Percentiles rank a stretch among this genome's conserved stretches.
Conservation (phyloP, 2,888 invertebrate genomes). For the Hanleya hanleyi region DNA sequence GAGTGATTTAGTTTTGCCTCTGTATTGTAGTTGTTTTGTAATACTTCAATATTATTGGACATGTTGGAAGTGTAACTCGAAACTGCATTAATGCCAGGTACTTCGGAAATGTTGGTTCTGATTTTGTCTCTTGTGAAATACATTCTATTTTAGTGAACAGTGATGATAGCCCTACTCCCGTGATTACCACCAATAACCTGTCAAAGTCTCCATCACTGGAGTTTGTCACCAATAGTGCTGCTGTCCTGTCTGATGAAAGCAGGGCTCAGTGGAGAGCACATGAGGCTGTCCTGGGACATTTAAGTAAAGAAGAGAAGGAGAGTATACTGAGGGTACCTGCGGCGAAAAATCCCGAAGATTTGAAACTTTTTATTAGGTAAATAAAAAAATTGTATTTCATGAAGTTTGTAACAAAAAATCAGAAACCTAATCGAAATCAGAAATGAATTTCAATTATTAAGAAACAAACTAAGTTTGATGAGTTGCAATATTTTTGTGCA, state of each 20-base stretch:
- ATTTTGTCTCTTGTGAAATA: too few relatives aligned
- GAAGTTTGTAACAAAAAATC: too few relatives aligned
- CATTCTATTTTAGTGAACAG: conserved; percentile 55
- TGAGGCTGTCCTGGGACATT: conserved; percentile 37
- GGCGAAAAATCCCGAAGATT: conserved; percentile 84
- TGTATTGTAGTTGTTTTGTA: too few relatives aligned
- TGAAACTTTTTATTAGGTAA: conserved; percentile 81
- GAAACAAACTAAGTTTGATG: too few relatives aligned
- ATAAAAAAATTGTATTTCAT: conserved; percentile 14
- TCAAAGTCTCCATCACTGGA: conserved; percentile 61
- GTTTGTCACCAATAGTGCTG: conserved; percentile 48
- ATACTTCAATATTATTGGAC: too few relatives aligned
- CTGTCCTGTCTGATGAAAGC: conserved; percentile 53
- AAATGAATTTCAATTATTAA: too few relatives aligned
- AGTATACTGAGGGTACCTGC: conserved; percentile 83
- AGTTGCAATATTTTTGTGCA: too few relatives aligned
- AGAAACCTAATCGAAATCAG: too few relatives aligned
- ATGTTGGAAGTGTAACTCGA: too few relatives aligned
- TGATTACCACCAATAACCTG: conserved; percentile 33
- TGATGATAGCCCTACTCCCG: conserved; percentile 61
- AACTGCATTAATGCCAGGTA: too few relatives aligned
- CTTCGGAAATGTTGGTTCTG: too few relatives aligned
- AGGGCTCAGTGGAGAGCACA: conserved; percentile 47
- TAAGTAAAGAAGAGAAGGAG: conserved; percentile 74
- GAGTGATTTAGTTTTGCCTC: too few relatives aligned